Evolutionary conservation across 2,888 invertebrate genomes (phyloP).

Genomic region (Apomyelois bistriatella): DNA sequence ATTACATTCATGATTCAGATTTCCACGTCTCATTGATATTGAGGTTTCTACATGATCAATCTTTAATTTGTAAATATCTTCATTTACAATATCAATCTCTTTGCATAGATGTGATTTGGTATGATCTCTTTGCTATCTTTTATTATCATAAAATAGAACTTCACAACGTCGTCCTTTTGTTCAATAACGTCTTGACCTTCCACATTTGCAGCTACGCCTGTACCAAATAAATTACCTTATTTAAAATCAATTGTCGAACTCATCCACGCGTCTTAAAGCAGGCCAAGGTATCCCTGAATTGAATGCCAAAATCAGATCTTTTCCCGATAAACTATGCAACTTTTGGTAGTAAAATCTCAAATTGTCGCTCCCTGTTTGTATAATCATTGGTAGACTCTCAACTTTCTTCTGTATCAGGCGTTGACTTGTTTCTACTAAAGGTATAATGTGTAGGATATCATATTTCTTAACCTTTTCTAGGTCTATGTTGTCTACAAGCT

Average conservation of each 20-base stretch:
- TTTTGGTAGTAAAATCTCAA: conserved; percentile 24
- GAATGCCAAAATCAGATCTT: conserved; percentile 28
- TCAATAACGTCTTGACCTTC: not conserved
- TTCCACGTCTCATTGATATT: too few relatives aligned
- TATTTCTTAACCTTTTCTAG: conserved; percentile 41
- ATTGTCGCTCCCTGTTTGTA: conserved; percentile 23
- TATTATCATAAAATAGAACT: not conserved
- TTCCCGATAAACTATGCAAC: conserved; percentile 23
- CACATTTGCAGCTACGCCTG: conserved; percentile 2
- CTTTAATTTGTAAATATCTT: too few relatives aligned
- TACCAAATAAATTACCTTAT: conserved; percentile 15
- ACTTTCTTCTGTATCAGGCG: conserved; percentile 18
- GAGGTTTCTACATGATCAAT: too few relatives aligned
- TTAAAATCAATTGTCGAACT: conserved; percentile 15
- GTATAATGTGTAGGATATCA: conserved; percentile 42
- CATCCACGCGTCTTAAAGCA: conserved; percentile 27
- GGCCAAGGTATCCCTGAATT: conserved; percentile 33
- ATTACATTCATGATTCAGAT: too few relatives aligned
- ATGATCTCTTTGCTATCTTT: not conserved
- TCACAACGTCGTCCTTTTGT: not conserved
- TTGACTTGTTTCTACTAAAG: conserved; percentile 22
- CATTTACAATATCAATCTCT: too few relatives aligned
- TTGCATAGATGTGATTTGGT: too few relatives aligned
- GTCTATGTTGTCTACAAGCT: conserved; percentile 42
- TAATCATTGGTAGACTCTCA: conserved; percentile 19